phyloP scores from a whole-genome alignment of 2,888 invertebrate genomes.

The Nymphalis polychloros region DNA sequence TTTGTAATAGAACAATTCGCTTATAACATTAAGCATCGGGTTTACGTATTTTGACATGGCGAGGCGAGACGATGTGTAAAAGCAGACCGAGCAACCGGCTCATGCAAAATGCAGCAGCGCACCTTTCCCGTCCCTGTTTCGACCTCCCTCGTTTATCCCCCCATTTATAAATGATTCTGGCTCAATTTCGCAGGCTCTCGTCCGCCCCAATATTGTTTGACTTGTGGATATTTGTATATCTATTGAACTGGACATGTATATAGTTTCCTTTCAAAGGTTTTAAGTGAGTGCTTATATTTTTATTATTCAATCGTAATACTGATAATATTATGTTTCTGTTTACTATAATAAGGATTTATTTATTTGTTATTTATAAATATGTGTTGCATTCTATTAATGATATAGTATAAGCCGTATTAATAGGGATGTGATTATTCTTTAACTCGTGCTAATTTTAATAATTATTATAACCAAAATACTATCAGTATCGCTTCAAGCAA shows the following conservation, averaged over 20 bases:
- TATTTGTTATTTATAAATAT: too few species aligned
- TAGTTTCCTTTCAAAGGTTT: not conserved
- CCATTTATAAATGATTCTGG: slow-evolving; percentile 77
- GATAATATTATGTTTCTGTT: too few species aligned
- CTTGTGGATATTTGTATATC: slow-evolving; percentile 52
- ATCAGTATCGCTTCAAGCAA: too few species aligned
- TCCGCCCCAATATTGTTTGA: slow-evolving; percentile 67
- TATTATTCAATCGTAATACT: not conserved
- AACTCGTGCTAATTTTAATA: too few species aligned
- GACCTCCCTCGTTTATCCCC: slow-evolving; percentile 50
- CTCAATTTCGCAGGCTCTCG: slow-evolving; percentile 67
- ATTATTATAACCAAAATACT: too few species aligned
- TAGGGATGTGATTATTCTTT: too few species aligned
- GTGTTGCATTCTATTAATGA: too few species aligned
- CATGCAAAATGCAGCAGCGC: slow-evolving; percentile 73
- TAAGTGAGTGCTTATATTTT: not conserved
- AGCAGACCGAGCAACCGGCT: slow-evolving; percentile 58
- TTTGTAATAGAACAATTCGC: slow-evolving; percentile 16
- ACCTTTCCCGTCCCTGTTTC: slow-evolving; percentile 56
- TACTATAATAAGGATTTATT: too few species aligned
- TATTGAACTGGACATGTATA: slow-evolving; percentile 20
- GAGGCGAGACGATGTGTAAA: slow-evolving; percentile 39
- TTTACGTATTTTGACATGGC: slow-evolving; percentile 28
- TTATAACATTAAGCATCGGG: slow-evolving; percentile 19
- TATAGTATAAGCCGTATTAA: too few species aligned